phyloP scores from a whole-genome alignment of 2,888 invertebrate species.

The Ecliptopera silaceata region DNA sequence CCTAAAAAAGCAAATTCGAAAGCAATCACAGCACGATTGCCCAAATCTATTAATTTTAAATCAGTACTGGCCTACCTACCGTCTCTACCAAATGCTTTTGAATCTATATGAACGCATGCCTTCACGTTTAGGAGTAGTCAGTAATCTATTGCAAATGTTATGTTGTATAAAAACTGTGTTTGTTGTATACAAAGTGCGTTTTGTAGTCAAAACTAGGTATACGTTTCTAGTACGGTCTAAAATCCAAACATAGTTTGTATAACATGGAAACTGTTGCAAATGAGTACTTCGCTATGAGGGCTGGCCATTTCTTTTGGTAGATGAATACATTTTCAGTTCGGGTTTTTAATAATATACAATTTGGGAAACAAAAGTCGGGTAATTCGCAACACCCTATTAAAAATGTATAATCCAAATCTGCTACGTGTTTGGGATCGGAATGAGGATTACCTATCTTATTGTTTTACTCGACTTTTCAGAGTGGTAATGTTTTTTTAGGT shows the following conservation, averaged over 20 bases:
- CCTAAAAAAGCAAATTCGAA: conserved; percentile 18
- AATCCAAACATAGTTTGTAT: too few species aligned
- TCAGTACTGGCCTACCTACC: conserved; percentile 4
- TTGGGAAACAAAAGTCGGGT: conserved; percentile 30
- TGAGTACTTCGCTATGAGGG: background rate
- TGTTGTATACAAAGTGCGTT: too few species aligned
- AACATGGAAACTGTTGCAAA: too few species aligned
- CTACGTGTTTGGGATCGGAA: conserved; percentile 40
- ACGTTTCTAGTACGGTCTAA: too few species aligned
- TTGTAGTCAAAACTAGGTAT: background rate
- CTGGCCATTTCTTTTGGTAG: background rate
- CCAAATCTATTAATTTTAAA: conserved; percentile 26
- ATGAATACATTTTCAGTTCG: conserved; percentile 11
- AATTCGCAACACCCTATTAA: conserved; percentile 39
- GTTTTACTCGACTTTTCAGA: background rate
- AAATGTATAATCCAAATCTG: conserved; percentile 35
- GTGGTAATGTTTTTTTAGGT: background rate
- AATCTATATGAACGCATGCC: background rate
- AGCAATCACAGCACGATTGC: conserved; percentile 20
- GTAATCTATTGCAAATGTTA: background rate
- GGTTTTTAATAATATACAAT: conserved; percentile 31
- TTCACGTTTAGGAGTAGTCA: background rate
- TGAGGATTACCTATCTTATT: conserved; percentile 26
- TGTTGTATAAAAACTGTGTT: too few species aligned
- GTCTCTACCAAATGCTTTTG: background rate